A percentile compares a stretch with the other conserved stretches of the same genome.
Conservation (phyloP, 2,888 invertebrate species). For the Lucinisca nassula region DNA sequence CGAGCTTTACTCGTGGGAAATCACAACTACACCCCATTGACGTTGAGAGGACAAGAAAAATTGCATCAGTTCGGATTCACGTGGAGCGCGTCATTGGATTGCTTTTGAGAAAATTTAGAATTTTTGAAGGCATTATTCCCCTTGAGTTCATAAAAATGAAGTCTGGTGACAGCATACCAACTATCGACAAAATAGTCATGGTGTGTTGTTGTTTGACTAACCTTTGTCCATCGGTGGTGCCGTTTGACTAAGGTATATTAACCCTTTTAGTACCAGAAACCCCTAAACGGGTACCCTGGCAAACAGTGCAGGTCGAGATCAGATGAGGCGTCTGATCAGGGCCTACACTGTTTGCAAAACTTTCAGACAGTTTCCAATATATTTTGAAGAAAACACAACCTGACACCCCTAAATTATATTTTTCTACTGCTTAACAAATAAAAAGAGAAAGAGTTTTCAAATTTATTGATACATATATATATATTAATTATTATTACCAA, state of each 20-base stretch:
- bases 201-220: slow-evolving; percentile 43
- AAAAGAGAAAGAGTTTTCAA: too few species aligned
- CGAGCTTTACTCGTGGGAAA: slow-evolving; percentile 62
- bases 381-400: too few species aligned
- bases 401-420: too few species aligned
- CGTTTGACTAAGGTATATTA: slow-evolving; percentile 15
- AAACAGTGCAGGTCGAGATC: too few species aligned
- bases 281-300: too few species aligned
- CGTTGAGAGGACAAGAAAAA: slow-evolving; percentile 54
- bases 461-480: too few species aligned
- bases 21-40: slow-evolving; percentile 50
- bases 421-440: too few species aligned
- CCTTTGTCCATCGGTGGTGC: slow-evolving; percentile 35
- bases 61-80: slow-evolving; percentile 64
- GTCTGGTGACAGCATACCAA: slow-evolving; percentile 28
- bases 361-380: too few species aligned
- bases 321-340: too few species aligned
- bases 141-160: slow-evolving; percentile 29
- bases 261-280: too few species aligned
- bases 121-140: slow-evolving; percentile 36
- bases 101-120: slow-evolving; percentile 40
- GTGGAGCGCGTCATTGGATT: slow-evolving; percentile 65
- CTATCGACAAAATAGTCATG: slow-evolving; percentile 43
- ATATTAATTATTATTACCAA: too few species aligned
- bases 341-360: too few species aligned